Percentiles rank a stretch among this genome's conserved stretches.
Conservation (phyloP, 2,888 invertebrate genomes). For the Cheilosia vernalis region DNA sequence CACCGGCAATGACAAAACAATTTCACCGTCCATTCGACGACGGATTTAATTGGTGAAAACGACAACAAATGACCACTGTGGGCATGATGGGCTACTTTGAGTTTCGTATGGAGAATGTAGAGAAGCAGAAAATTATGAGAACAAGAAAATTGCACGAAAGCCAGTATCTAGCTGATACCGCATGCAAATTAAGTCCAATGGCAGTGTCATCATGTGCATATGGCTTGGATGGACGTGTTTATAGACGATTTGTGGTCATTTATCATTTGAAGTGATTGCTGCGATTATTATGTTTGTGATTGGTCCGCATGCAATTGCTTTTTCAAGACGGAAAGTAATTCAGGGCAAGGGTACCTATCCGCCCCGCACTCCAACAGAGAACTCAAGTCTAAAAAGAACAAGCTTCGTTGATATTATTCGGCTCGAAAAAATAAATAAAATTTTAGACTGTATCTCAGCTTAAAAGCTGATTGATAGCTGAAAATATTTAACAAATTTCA, state of each 20-base stretch:
- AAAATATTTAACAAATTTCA: no score
- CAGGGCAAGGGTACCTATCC: no score
- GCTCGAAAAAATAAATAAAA: no score
- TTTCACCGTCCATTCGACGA: not conserved
- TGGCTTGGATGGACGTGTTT: not conserved
- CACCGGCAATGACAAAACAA: not conserved
- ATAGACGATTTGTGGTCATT: not conserved
- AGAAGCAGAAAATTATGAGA: not conserved
- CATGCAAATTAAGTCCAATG: constrained; percentile 6
- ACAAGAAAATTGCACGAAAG: not conserved
- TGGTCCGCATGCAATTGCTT: not conserved
- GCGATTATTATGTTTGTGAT: not conserved
- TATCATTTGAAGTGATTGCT: constrained; percentile 1
- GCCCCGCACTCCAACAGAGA: no score
- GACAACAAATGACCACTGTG: not conserved
- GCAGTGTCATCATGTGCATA: not conserved
- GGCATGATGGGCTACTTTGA: not conserved
- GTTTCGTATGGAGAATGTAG: not conserved
- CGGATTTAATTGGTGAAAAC: constrained; percentile 1
- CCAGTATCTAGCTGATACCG: not conserved
- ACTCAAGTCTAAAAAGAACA: no score
- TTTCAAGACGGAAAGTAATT: not conserved
- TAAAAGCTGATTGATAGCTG: no score
- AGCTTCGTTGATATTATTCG: no score
- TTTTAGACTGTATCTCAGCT: no score